A percentile compares a stretch with the other conserved stretches of the same genome.
Evolutionary conservation across 2,888 invertebrate genomes (phyloP).

Genomic region (Timema podura): DNA sequence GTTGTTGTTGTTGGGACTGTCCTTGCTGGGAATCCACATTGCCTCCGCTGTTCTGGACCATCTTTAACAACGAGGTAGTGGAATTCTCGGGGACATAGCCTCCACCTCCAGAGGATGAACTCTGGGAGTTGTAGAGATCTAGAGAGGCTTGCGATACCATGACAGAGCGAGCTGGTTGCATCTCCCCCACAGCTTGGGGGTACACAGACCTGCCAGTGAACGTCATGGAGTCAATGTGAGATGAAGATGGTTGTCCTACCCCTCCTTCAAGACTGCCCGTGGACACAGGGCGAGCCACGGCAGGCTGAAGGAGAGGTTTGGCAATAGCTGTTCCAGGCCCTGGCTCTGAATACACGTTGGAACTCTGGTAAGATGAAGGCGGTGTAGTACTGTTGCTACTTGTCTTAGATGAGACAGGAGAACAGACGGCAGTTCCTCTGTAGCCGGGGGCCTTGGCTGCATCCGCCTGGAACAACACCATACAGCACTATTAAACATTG

Average conservation of each 20-base stretch:
- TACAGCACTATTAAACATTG: constrained; percentile 4
- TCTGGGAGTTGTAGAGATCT: constrained; percentile 1
- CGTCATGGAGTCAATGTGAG: constrained; percentile 19
- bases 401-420: constrained; percentile 65
- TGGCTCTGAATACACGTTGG: not conserved
- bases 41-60: constrained; percentile 42
- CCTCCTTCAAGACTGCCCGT: constrained; percentile 13
- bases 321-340: too few relatives aligned
- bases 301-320: constrained; percentile 11
- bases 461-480: constrained; percentile 57
- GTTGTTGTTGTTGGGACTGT: constrained; percentile 24
- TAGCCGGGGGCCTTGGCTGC: constrained; percentile 90
- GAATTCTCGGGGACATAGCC: constrained; percentile 22
- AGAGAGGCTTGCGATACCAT: too few relatives aligned
- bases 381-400: constrained; percentile 49
- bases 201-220: constrained; percentile 23
- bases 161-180: constrained; percentile 19
- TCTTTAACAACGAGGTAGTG: constrained; percentile 44
- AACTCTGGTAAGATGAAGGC: constrained; percentile 19
- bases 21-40: constrained; percentile 37
- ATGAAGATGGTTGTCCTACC: constrained; percentile 21
- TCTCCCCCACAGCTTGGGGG: constrained; percentile 14
- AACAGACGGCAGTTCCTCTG: constrained; percentile 72
- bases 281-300: constrained; percentile 1
- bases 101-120: not conserved